phyloP scores from a whole-genome alignment of 2,888 invertebrate species.

The Seira musarum region DNA sequence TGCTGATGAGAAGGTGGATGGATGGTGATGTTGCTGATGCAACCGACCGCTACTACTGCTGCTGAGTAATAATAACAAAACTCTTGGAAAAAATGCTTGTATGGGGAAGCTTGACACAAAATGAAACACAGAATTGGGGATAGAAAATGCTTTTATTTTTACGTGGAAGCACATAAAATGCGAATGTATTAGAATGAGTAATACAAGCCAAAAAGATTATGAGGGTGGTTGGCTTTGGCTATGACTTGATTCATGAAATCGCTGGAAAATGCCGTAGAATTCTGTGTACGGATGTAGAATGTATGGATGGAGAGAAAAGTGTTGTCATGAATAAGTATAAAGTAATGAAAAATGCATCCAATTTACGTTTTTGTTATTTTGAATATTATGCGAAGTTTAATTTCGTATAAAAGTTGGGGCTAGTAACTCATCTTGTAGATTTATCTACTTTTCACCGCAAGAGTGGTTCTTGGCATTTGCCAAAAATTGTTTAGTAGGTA shows the following conservation, averaged over 20 bases:
- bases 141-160: too few relatives aligned
- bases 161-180: not conserved
- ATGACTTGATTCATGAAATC: not conserved
- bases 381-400: too few relatives aligned
- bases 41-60: too few relatives aligned
- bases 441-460: too few relatives aligned
- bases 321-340: too few relatives aligned
- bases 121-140: conserved; percentile 13
- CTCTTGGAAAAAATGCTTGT: conserved; percentile 42
- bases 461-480: not conserved
- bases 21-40: too few relatives aligned
- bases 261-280: conserved; percentile 39
- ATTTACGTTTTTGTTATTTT: too few relatives aligned
- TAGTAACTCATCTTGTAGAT: too few relatives aligned
- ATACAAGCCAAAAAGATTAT: conserved; percentile 36
- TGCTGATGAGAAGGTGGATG: not conserved
- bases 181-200: conserved; percentile 5
- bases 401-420: too few relatives aligned
- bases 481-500: not conserved
- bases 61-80: conserved; percentile 51
- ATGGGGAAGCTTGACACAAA: conserved; percentile 32
- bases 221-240: conserved; percentile 42
- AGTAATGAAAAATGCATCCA: too few relatives aligned
- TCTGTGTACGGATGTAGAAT: conserved; percentile 21
- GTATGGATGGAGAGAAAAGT: too few relatives aligned